Evolutionary conservation across 2,888 invertebrate genomes (phyloP), one percentile per base, ranked within the genome.

Genomic region (Apeira syringaria): DNA sequence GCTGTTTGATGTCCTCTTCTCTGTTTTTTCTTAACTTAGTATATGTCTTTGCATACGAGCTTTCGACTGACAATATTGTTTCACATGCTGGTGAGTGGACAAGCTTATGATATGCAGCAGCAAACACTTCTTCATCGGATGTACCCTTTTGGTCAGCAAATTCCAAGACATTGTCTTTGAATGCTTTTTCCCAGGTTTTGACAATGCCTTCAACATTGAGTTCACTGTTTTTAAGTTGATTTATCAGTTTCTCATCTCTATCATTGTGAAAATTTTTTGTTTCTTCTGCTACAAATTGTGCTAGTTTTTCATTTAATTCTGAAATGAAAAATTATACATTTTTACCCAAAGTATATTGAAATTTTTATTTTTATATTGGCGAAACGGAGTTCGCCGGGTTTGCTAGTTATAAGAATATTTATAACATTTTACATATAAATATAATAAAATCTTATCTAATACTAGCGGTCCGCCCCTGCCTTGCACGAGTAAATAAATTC

Each of bases 31-130:
- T 91, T 65, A 95, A 93, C 62, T 93, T 93, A 37, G 93, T 92
- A 9, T 97, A 94, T 24, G 94, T 94, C 64, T 94, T 92, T 0
- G 98, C 96, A 76, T 97, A 97, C 7, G 94, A 93, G 66, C 97
- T 95, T 77, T 98, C 98, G 20, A 96, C 93, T 64, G 96, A 95
- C 10, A 98, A 90, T 69, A 98, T 95, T 0, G 96, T 95, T 69
- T 97, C 96, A 12, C 98, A 82, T 0, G 96, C 96, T 0, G 96
- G 95, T 0, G 97, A 97, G 75, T 97, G 97, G 1, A 97, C 95
- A 32, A 94, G 63, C 65, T 91, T 91, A 73, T 97, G 96, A 76
- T 97, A 97, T 11, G 96, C 96, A 2, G 94, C 94, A 1, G 96
- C 95, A 85, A 97, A 96, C 24, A 95, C 91, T 79, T 59, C 37